Evolutionary conservation across 2,888 invertebrate genomes (phyloP), one percentile per base, ranked within the genome.

Genomic region (Hydrotaea cyrtoneurina): DNA sequence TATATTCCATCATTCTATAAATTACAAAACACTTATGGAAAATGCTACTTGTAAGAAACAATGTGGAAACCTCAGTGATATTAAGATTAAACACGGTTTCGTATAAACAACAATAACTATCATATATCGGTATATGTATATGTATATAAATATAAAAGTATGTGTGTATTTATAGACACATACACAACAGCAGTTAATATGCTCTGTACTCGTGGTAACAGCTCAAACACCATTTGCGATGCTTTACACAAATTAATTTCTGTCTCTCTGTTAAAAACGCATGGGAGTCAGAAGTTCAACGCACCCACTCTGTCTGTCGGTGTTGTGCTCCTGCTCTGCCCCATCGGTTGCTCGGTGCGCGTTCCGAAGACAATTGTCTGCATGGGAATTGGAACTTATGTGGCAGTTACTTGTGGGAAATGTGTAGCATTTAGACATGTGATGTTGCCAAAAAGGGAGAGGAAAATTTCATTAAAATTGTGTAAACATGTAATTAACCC

Each of bases 81-180:
- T 74, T 21, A 66, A 77, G 80, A 80, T 83, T 72, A 78, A 66
- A 74, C 80, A 78, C 83, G 76, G 46, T 73, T 77, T 69, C 57
- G 7, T 62, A 46, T 17, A n/a, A n/a, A 57, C 31, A 57, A 2
- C 55, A 73, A 77, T 73, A 31, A 72, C 50, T 73, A 19, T 46
- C 36, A 66, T 72, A 19, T 43, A 43, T 13, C 8, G 1, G 19
- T 21, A 43, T 19, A 59, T 66, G 39, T 69, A 13, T 4, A 23
- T 39, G 43, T 50, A 59, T 73, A 13, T 17, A 71, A 50, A 31
- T 13, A 46, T 7, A 62, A 17, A 66, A 21, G 21, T 66, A 15
- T 13, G 11, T 43, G 36, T 26, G 36, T 31, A 64, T 21, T 46
- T 55, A 55, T 1, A 17, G 26, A 53, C 19, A 26, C 57, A 66